Base-by-base conservation (phyloP, 2,113 vertebrate genomes). In the Callithrix jacchus region DNA sequence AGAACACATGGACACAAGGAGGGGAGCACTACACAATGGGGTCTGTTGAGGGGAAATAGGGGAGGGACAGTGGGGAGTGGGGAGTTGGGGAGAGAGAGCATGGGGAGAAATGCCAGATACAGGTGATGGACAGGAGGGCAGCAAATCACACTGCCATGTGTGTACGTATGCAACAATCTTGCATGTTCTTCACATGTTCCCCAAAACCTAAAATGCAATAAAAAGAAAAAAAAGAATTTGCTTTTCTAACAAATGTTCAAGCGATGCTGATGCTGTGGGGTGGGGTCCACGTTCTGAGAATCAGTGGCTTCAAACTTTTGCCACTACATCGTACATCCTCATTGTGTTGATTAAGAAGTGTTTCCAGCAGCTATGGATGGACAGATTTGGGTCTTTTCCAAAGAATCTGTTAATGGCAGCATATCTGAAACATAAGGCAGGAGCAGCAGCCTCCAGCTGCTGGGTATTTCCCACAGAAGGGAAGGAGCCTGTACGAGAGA, bases 381-480 rank as follows among this genome's bases (percentile, higher is more conserved):
- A 82, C 71, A 88, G 40, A 94, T 83, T 13, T 90, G 71, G 52
- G 71, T 87, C 40, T 91, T 89, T 89, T 90, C 76, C 84, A 86
- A 94, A 73, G 71, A 85, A 93, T 73, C 89, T 83, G 70, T 85
- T 47, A 80, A 94, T 54, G 40, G 47, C 37, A 64, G 70, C 52
- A 21, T 45, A 58, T 71, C 76, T 74, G 52, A 93, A 95, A 79
- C 66, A 64, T 8, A 80, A 87, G 47, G 76, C 84, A 52, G 54
- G 30, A 66, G 58, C 74, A 18, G 54, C 81, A 79, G 80, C 21
- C 14, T 87, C 73, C 89, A 94, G 76, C 71, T 92, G n/a, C 37
- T 5, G 70, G 49, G 14, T 49, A 16, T 84, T 92, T 76, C 90
- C 82, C 73, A 27, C 68, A 70, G 54, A 83, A 37, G 35, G 40